Evolutionary conservation across 2,888 invertebrate genomes (phyloP).

Genomic region (Phasia obesa): DNA sequence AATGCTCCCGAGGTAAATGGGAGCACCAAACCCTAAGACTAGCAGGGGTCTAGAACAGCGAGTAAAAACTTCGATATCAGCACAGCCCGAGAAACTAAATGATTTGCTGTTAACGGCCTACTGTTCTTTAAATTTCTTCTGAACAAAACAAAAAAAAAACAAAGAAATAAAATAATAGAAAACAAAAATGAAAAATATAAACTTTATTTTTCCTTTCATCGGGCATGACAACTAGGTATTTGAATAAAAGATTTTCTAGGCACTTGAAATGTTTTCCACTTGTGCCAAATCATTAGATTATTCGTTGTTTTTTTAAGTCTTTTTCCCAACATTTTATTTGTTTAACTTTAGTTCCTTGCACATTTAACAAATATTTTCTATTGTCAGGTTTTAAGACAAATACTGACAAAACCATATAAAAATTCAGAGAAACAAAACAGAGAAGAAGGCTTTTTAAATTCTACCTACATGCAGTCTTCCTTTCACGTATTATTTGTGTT

Average conservation of each 20-base stretch:
- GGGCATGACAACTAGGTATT: constrained; percentile 50
- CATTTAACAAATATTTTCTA: constrained; percentile 50
- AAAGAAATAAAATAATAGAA: constrained; percentile 11
- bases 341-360: constrained; percentile 32
- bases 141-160: too few species aligned
- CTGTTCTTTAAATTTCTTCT: too few species aligned
- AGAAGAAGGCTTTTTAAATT: background rate
- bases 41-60: too few species aligned
- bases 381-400: constrained; percentile 21
- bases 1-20: too few species aligned
- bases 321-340: background rate
- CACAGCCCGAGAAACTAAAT: too few species aligned
- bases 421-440: background rate
- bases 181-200: background rate
- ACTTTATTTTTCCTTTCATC: constrained; percentile 18
- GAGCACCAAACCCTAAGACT: too few species aligned
- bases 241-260: constrained; percentile 55
- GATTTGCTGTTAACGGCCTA: too few species aligned
- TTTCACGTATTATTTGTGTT: constrained; percentile 38
- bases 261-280: constrained; percentile 42
- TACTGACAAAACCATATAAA: constrained; percentile 12
- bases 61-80: too few species aligned
- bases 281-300: constrained; percentile 63
- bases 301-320: background rate
- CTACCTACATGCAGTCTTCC: background rate